Base-by-base conservation (phyloP, 1,140 invertebrate species). In the Anoplolepis gracilipes region DNA sequence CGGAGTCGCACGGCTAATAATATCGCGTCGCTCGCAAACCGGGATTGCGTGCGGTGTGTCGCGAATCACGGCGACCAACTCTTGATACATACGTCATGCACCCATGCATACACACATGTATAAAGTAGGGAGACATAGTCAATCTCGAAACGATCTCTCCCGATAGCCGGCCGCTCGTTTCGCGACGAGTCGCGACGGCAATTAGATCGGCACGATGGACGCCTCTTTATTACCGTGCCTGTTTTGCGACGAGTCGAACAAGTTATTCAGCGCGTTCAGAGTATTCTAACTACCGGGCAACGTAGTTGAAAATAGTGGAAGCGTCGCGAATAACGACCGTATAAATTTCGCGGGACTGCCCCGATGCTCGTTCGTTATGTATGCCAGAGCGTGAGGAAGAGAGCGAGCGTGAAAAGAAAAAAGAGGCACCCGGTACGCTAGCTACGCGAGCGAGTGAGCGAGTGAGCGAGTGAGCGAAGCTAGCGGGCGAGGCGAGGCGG, bases 301-400 rank as follows among this genome's bases (percentile, higher is more conserved):
- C 49, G 59, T 53, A 67, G 86, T 87, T 78, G 89, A 89, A 90
- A 90, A 90, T 90, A 90, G 88, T 75, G 82, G 85, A 57, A 62
- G 69, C 69, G 86, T 42, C 67, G 78, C 88, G 69, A 86, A 77
- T 90, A 90, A 90, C 89, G 89, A 88, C 86, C 89, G 78, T 76
- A 90, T 90, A 90, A 90, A 90, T 90, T 84, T 84, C 88, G 88
- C 81, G 85, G 84, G 82, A 86, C 90, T 86, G 86, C 86, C 62
- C 62, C 73, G 84, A 90, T 90, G 77, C 84, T 62, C 89, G 88
- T 87, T 64, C 65, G 89, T 88, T 88, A 90, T 90, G 73, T 86
- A 86, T 86, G 88, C 86, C 86, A 85, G 46, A 59, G 65, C 84
- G 84, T 28, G 87, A 84, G 84, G 85, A 78, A 28, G 87, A 89